Percentiles rank a stretch among this genome's conserved stretches.
These are phyloP conservation scores for Xanthia togata DNA, from an alignment of 2,888 invertebrate species.

Conservation along the genomic window DNA sequence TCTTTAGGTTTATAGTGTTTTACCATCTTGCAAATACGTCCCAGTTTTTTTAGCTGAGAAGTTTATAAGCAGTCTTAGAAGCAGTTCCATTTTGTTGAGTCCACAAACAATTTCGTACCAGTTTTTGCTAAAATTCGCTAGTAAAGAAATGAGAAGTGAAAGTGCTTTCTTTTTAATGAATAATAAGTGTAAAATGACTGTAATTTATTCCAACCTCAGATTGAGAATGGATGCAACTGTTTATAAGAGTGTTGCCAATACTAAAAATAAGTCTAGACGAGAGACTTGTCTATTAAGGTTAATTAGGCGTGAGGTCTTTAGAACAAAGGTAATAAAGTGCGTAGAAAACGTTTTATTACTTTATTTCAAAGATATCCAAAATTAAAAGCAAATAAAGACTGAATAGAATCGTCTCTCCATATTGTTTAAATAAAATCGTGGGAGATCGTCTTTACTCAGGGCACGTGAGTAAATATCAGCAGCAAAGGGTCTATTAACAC, in stretches of 20 bases:
- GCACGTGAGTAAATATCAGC: constrained; percentile 26
- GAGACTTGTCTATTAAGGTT: constrained; percentile 39
- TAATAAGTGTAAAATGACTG: constrained; percentile 58
- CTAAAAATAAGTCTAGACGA: constrained; percentile 52
- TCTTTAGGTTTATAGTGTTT: not conserved
- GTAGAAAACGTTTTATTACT: constrained; percentile 17
- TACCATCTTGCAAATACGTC: not conserved
- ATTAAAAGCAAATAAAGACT: not conserved
- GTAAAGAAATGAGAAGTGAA: constrained; percentile 53
- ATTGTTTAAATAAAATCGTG: constrained; percentile 30
- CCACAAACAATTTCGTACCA: constrained; percentile 18
- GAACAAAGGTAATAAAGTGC: constrained; percentile 11
- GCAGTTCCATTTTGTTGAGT: not conserved
- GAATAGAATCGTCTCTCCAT: constrained; percentile 5
- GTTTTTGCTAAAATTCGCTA: constrained; percentile 38
- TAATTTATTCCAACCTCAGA: constrained; percentile 60
- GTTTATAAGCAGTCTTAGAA: not conserved
- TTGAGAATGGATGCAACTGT: constrained; percentile 58
- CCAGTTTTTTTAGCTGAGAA: not conserved
- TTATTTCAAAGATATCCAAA: constrained; percentile 4
- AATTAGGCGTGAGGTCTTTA: constrained; percentile 35
- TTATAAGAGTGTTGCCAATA: constrained; percentile 59
- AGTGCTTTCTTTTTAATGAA: constrained; percentile 63
- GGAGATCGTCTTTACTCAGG: constrained; percentile 17
- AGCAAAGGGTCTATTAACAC: constrained; percentile 17